Base-by-base conservation (phyloP, 2,888 invertebrate genomes). In the Bugula neritina region DNA sequence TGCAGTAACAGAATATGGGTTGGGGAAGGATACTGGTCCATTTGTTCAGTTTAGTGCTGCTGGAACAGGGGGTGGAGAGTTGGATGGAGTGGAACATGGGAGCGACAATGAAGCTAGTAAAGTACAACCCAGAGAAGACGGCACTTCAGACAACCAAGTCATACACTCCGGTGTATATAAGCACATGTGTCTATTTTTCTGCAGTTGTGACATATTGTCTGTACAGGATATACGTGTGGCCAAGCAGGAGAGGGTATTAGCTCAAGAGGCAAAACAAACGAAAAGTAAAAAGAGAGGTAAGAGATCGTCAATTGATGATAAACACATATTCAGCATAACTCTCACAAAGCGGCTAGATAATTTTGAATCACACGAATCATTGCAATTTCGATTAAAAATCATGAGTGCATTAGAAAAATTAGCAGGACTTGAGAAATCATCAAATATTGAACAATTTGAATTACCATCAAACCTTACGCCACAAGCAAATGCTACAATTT, bases 181-280 rank as follows among this genome's bases (percentile, higher is more conserved):
- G 29, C 63, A 2, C 31, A 27, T 63, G 13, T 31, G 17, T 63
- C 34, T 3, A 31, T 31, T 27, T n/a, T 13, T 63, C 27, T 25
- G 31, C 63, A 27, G 31, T 63, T 25, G 31, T 63, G 10, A 63
- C 63, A 2, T 63, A 29, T n/a, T 25, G 27, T 13, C 63, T 63
- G 5, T 63, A 63, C 63, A 63, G 63, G 31, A 3, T 27, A n/a
- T 63, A 63, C 63, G 31, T 63, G 10, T 63, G 63, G 63, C 63
- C 63, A 31, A 63, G 10, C 13, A 63, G 63, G 34, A 27, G 63
- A 27, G 63, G 63, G 10, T 63, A 63, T 31, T 63, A 63, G 31
- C 5, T 25, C 25, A 21, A 57, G 3, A 57, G 25, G n/a, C n/a
- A n/a, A n/a, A n/a, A n/a, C 10, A 10, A 52, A 52, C 52, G 10